phyloP scores from a whole-genome alignment of 2,113 vertebrate species.

The Bubalus kerabau region DNA sequence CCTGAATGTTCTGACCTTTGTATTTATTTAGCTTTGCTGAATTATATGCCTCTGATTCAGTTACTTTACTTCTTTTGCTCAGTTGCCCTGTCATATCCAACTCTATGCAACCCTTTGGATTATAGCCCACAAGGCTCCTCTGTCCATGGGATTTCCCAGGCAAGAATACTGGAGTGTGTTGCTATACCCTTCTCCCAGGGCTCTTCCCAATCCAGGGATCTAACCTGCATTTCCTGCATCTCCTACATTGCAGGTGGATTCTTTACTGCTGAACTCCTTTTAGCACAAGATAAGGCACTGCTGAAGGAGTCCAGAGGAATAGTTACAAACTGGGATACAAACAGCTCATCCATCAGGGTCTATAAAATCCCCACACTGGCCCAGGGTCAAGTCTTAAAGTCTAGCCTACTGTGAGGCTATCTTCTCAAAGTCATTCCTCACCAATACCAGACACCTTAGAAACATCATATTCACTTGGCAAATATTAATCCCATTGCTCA shows the following conservation, averaged over 20 bases:
- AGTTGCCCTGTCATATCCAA: neutral
- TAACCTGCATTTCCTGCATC: neutral
- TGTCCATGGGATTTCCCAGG: neutral
- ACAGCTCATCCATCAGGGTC: neutral
- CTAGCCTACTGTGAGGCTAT: neutral
- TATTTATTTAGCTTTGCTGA: constrained; percentile 15
- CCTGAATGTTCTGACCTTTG: neutral
- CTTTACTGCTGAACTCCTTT: neutral
- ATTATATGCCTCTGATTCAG: neutral
- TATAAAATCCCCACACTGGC: neutral
- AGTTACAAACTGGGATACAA: neutral
- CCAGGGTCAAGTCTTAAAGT: neutral
- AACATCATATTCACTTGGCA: neutral
- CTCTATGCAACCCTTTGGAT: neutral
- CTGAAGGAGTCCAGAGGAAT: neutral
- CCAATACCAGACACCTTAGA: neutral
- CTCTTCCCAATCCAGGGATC: neutral
- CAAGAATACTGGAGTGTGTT: neutral
- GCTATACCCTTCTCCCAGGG: neutral
- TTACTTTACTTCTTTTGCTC: neutral
- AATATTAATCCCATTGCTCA: neutral
- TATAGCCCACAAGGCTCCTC: neutral
- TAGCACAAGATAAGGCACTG: neutral
- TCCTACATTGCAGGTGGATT: neutral
- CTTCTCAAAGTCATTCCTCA: neutral